Evolutionary conservation across 2,113 vertebrate species (phyloP).

Genomic region (Nothoprocta perdicaria): DNA sequence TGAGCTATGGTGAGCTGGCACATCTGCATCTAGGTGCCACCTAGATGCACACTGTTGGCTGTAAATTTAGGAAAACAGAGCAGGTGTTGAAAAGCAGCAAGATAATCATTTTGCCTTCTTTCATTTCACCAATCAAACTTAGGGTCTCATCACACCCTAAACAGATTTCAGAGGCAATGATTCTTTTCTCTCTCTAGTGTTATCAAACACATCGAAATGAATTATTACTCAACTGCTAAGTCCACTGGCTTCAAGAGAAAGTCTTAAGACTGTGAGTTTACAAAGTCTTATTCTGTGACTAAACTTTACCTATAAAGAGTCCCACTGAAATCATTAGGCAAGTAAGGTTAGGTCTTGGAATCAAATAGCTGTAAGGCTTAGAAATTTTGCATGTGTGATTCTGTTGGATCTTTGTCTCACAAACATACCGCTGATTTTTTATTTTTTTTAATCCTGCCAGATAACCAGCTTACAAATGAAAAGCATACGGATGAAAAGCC

Average conservation of each 20-base stretch:
- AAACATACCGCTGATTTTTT: not conserved
- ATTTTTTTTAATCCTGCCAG: constrained; percentile 64
- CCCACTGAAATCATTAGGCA: not conserved
- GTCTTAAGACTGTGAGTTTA: not conserved
- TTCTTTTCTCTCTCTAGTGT: not conserved
- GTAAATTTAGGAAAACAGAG: not conserved
- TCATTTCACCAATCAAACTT: not conserved
- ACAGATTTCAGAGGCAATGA: not conserved
- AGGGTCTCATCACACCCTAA: not conserved
- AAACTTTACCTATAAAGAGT: not conserved
- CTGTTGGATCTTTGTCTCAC: constrained; percentile 24
- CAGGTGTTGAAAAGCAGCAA: not conserved
- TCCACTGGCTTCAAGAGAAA: not conserved
- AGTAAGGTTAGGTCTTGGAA: not conserved
- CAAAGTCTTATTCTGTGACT: not conserved
- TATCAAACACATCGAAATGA: not conserved
- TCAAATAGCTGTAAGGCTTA: constrained; percentile 18
- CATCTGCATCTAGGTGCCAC: constrained; percentile 15
- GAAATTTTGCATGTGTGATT: constrained; percentile 50
- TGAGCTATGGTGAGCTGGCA: not conserved
- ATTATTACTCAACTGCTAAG: not conserved
- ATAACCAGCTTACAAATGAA: constrained; percentile 77
- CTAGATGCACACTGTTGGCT: not conserved
- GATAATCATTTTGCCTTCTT: not conserved
- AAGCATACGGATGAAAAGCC: constrained; percentile 78